Conservation (phyloP, 2,888 invertebrate genomes). For the Synanthedon tipuliformis region DNA sequence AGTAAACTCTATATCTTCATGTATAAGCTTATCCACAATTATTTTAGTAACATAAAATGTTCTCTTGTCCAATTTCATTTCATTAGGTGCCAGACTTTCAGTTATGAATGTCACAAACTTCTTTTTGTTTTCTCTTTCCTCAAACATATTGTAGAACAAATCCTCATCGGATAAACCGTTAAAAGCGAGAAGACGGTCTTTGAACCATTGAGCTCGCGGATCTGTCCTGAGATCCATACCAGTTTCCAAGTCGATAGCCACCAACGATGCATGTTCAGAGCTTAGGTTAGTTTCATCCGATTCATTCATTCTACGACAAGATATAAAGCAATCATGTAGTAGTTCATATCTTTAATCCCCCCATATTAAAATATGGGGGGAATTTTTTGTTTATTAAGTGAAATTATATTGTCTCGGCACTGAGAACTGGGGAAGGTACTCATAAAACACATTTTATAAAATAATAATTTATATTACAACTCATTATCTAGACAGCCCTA, state of each 20-base stretch:
- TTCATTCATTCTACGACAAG: background rate
- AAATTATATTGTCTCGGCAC: too few species aligned
- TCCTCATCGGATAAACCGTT: slow-evolving; percentile 69
- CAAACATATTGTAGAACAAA: slow-evolving; percentile 71
- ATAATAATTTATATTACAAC: too few species aligned
- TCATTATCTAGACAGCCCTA: too few species aligned
- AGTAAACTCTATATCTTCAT: slow-evolving; percentile 79
- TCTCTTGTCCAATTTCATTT: slow-evolving; percentile 61
- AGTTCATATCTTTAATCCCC: too few species aligned
- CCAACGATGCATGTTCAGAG: background rate
- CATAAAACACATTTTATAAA: too few species aligned
- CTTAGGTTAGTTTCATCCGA: background rate
- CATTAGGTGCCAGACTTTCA: slow-evolving; percentile 32
- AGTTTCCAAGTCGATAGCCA: slow-evolving; percentile 5
- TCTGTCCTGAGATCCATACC: slow-evolving; percentile 45
- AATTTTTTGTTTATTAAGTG: too few species aligned
- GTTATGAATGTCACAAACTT: slow-evolving; percentile 30
- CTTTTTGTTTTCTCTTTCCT: slow-evolving; percentile 63
- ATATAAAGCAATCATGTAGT: too few species aligned
- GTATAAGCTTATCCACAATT: slow-evolving; percentile 75
- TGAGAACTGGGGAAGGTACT: too few species aligned
- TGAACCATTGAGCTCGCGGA: slow-evolving; percentile 77
- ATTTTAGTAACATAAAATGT: slow-evolving; percentile 77
- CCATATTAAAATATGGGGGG: too few species aligned
- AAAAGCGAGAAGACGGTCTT: slow-evolving; percentile 70